These are phyloP conservation scores for Blastobasis lacticolella DNA, from an alignment of 2,888 invertebrate species.

Conservation along the genomic window DNA sequence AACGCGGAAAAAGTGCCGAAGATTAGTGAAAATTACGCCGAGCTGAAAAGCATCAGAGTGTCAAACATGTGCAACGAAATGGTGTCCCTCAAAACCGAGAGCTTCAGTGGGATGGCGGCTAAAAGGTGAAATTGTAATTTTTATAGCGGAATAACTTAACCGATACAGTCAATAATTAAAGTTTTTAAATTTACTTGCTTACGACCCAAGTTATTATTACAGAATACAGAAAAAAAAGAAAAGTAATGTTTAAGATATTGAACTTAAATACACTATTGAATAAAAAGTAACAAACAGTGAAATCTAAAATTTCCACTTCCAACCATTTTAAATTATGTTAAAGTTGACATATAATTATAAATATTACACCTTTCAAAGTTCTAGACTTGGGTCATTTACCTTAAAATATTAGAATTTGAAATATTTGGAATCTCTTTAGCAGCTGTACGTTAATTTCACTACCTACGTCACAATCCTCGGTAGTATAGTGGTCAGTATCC, in stretches of 20 bases:
- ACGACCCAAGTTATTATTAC: too few relatives aligned
- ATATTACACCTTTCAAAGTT: too few relatives aligned
- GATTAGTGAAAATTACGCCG: conserved; percentile 21
- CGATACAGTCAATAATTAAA: too few relatives aligned
- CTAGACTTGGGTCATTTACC: not conserved
- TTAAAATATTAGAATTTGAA: not conserved
- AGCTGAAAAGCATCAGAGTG: conserved; percentile 19
- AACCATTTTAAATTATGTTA: too few relatives aligned
- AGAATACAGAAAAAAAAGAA: too few relatives aligned
- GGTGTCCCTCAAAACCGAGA: conserved; percentile 60
- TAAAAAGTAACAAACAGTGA: too few relatives aligned
- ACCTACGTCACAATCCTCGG: conserved; percentile 41
- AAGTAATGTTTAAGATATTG: too few relatives aligned
- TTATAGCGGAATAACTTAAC: too few relatives aligned
- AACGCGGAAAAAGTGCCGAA: conserved; percentile 1
- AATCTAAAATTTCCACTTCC: too few relatives aligned
- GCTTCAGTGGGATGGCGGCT: conserved; percentile 62
- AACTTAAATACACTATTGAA: too few relatives aligned
- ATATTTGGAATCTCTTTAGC: not conserved
- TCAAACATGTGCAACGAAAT: conserved; percentile 56
- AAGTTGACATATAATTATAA: too few relatives aligned
- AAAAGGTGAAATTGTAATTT: conserved; percentile 45
- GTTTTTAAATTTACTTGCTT: too few relatives aligned
- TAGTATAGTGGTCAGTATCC: conserved; percentile 75
- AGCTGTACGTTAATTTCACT: not conserved